A percentile compares a stretch with the other conserved stretches of the same genome.
Evolutionary conservation across 2,797 vertebrate genomes (phyloP).

Genomic region (Florisuga fusca): DNA sequence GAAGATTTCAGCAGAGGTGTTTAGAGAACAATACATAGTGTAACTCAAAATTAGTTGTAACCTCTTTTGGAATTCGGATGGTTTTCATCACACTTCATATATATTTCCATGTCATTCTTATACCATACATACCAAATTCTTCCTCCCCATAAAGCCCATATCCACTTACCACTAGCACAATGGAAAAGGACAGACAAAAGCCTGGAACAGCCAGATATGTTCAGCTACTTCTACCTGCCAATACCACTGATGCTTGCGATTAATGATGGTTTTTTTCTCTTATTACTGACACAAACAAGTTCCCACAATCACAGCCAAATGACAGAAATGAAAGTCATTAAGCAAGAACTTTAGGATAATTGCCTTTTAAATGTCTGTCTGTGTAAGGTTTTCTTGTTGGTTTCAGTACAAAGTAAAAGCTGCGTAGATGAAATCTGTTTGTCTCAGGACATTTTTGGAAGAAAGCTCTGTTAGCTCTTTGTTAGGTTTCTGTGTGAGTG

Average conservation of each 20-base stretch:
- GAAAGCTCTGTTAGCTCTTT: background rate
- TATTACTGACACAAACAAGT: background rate
- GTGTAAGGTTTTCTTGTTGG: background rate
- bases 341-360: background rate
- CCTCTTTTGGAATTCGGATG: background rate
- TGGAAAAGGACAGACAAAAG: background rate
- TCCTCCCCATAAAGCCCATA: background rate
- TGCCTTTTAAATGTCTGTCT: background rate
- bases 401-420: background rate
- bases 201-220: background rate
- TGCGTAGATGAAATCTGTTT: background rate
- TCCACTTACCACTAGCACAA: background rate
- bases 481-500: background rate
- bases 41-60: background rate
- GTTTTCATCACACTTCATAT: background rate
- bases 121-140: background rate
- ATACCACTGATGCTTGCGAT: background rate
- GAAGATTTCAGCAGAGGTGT: background rate
- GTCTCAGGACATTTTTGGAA: accelerated
- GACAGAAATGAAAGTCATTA: background rate
- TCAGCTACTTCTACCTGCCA: background rate
- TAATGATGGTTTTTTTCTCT: background rate
- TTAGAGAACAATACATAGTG: background rate
- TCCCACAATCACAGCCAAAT: background rate
- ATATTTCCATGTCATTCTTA: background rate